phyloP scores from a whole-genome alignment of 2,113 vertebrate genomes.

The Chaenogobius annularis region DNA sequence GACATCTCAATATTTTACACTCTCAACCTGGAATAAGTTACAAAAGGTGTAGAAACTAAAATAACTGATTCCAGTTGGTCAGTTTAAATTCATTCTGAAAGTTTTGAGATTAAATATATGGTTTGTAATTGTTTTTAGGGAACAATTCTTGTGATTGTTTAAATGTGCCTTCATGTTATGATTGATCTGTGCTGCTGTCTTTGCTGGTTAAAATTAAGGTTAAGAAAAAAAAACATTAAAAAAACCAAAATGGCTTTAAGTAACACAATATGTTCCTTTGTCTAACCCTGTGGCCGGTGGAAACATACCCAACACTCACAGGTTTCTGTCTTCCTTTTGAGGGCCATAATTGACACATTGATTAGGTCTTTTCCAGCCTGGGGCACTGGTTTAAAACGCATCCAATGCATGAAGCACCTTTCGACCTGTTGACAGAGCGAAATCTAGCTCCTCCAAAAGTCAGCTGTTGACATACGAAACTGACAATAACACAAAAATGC shows the following conservation, averaged over 20 bases:
- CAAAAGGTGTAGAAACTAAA: too few species aligned
- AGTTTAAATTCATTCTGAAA: too few species aligned
- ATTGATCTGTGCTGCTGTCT: too few species aligned
- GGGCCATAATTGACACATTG: slow-evolving; percentile 59
- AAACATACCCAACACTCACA: slow-evolving; percentile 16
- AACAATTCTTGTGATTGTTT: too few species aligned
- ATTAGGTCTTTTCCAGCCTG: slow-evolving; percentile 59
- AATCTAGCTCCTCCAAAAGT: slow-evolving; percentile 11
- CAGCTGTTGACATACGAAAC: background rate
- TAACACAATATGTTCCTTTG: background rate
- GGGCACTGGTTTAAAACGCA: slow-evolving; percentile 36
- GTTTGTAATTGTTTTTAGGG: too few species aligned
- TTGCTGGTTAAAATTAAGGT: too few species aligned
- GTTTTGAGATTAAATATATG: too few species aligned
- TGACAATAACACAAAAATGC: slow-evolving; percentile 6
- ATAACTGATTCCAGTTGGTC: too few species aligned
- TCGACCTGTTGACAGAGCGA: slow-evolving; percentile 22
- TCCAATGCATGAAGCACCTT: slow-evolving; percentile 40
- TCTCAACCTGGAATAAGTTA: too few species aligned
- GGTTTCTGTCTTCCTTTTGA: slow-evolving; percentile 54
- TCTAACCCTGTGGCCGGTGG: background rate
- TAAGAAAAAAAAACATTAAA: too few species aligned
- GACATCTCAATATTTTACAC: too few species aligned
- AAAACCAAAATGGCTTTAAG: background rate
- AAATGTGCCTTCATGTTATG: too few species aligned